Base-by-base conservation (phyloP, 2,888 invertebrate genomes). In the Cephus pygmeus region DNA sequence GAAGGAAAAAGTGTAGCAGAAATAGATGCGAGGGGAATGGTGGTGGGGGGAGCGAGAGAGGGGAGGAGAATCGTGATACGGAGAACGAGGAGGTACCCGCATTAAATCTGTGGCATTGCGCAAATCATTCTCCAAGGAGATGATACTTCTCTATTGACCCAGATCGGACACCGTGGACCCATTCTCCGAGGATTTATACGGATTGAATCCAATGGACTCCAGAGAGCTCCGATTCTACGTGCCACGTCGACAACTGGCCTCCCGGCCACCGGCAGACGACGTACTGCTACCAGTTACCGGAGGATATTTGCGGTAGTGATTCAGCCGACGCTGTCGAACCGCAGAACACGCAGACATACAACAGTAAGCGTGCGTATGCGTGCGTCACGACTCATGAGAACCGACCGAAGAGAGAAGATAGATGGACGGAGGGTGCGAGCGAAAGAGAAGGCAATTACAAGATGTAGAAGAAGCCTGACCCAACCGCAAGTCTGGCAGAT, bases 281-380 rank as follows among this genome's bases (percentile, higher is more conserved):
- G 56, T 56, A 6, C 2, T 23, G 56, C 23, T 56, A 80, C 81
- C 81, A 81, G 83, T 83, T 83, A 83, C 83, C 82, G 76, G 81
- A 83, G 84, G 86, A 87, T 87, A 87, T 87, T 88, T 87, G 87
- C 86, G 87, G 86, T 86, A 86, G 83, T 87, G 87, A 88, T 88
- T 87, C 87, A 88, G 81, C 84, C 84, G 80, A 76, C 56, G 56
- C 23, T 56, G 56, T 56, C 56, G 23, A 56, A 56, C 23, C 23
- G 23, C 56, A 15, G 3, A 40, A 56, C 56, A 23, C 56, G 56
- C 9, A 23, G 9, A 56, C 23, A 2, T 1, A 9, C 2, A 23
- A 2, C 23, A 23, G 23, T 56, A 23, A 2, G 56, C 56, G 56
- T 9, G 56, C 56, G 56, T 56, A 6, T 56, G 9, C 23, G 23